phyloP scores from a whole-genome alignment of 2,113 vertebrate genomes.

The Thalassarche chlororhynchos region DNA sequence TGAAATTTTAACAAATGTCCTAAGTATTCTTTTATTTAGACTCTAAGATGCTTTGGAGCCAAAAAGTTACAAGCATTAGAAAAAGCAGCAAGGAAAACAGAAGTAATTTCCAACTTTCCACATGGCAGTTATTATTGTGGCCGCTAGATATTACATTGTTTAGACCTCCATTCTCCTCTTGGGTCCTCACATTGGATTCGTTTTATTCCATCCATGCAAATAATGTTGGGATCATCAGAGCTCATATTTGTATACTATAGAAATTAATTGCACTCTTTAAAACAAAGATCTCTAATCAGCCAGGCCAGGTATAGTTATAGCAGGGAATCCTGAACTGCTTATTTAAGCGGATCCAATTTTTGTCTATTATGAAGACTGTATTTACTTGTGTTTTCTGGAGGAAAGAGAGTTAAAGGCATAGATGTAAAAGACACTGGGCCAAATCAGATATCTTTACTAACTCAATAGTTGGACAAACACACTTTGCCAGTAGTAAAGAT shows the following conservation, averaged over 20 bases:
- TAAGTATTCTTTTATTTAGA: not conserved
- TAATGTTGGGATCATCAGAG: not conserved
- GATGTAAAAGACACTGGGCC: not conserved
- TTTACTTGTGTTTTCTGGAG: not conserved
- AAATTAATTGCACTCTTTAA: not conserved
- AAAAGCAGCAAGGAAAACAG: not conserved
- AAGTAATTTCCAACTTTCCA: not conserved
- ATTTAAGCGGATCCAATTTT: not conserved
- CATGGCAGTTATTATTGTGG: not conserved
- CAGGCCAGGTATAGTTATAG: not conserved
- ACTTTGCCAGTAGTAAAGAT: slow-evolving; percentile 15
- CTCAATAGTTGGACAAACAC: slow-evolving; percentile 22
- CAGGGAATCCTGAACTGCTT: not conserved
- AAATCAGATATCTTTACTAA: slow-evolving; percentile 24
- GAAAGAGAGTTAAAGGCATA: not conserved
- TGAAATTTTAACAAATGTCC: not conserved
- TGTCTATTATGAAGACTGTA: not conserved
- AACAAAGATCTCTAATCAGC: not conserved
- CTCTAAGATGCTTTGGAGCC: not conserved
- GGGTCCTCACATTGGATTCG: not conserved
- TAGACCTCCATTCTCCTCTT: not conserved
- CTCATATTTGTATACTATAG: not conserved
- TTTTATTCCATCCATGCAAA: not conserved
- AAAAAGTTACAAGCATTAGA: not conserved
- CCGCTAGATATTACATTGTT: not conserved